Percentiles rank a stretch among this genome's conserved stretches.
phyloP scores from a whole-genome alignment of 2,888 invertebrate genomes.

The Leptinotarsa haldemani region DNA sequence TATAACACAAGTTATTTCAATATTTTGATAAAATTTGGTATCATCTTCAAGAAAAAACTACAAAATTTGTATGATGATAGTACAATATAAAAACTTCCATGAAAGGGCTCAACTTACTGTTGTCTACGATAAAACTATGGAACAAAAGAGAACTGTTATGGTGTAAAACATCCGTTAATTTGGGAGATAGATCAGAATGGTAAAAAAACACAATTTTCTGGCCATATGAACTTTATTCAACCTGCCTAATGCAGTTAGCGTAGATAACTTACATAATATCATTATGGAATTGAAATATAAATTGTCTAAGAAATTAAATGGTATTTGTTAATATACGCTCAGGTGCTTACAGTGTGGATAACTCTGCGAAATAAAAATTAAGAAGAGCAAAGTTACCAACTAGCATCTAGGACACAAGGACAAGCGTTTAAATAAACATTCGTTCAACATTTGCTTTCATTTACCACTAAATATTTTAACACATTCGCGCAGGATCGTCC shows the following conservation, averaged over 20 bases:
- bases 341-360: conserved; percentile 42
- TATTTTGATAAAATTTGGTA: too few relatives aligned
- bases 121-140: too few relatives aligned
- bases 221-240: conserved; percentile 45
- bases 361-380: conserved; percentile 33
- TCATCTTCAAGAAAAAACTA: too few relatives aligned
- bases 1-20: too few relatives aligned
- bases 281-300: conserved; percentile 47
- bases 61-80: too few relatives aligned
- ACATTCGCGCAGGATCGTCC: conserved; percentile 62
- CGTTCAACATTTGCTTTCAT: conserved; percentile 49
- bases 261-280: conserved; percentile 49
- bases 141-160: too few relatives aligned
- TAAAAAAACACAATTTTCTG: conserved; percentile 36
- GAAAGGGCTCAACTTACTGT: too few relatives aligned
- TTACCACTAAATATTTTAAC: conserved; percentile 33
- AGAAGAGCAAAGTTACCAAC: conserved; percentile 51
- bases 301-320: conserved; percentile 50
- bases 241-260: conserved; percentile 48
- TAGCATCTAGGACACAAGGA: conserved; percentile 62
- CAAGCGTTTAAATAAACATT: conserved; percentile 63
- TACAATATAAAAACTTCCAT: too few relatives aligned
- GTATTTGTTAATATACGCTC: conserved; percentile 50
- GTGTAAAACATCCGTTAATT: too few relatives aligned
- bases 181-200: too few relatives aligned